Evolutionary conservation across 2,888 invertebrate genomes (phyloP).

Genomic region (Zaprionus lineosus): DNA sequence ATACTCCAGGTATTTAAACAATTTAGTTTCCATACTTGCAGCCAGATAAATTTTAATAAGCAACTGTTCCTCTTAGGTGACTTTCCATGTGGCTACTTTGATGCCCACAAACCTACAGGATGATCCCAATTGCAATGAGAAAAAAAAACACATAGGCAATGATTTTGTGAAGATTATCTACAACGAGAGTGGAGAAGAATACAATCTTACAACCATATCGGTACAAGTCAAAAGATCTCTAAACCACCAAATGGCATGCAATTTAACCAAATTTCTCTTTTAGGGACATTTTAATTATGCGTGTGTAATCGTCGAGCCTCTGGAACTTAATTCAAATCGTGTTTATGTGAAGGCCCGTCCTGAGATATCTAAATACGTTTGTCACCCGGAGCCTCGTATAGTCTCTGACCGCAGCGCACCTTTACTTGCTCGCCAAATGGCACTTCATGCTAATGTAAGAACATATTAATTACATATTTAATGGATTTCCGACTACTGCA

Average conservation of each 20-base stretch:
- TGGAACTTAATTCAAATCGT: conserved; percentile 93
- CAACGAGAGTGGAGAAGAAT: conserved; percentile 97
- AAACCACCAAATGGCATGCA: too few relatives aligned
- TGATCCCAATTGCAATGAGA: conserved; percentile 94
- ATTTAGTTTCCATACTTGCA: too few relatives aligned
- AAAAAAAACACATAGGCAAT: conserved; percentile 98
- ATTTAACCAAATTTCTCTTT: conserved; percentile 37
- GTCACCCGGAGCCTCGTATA: conserved; percentile 90
- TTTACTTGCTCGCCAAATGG: conserved; percentile 93
- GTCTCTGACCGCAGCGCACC: conserved; percentile 95
- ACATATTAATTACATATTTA: too few relatives aligned
- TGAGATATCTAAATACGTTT: conserved; percentile 89
- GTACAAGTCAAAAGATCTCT: too few relatives aligned
- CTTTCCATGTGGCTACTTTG: conserved; percentile 97
- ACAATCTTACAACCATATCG: conserved; percentile 94
- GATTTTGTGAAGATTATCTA: conserved; percentile 98
- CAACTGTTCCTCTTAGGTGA: conserved; percentile 84
- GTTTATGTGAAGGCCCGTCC: conserved; percentile 92
- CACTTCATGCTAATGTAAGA: conserved; percentile 94
- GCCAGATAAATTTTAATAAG: too few relatives aligned
- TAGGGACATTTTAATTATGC: conserved; percentile 98
- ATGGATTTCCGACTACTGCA: too few relatives aligned
- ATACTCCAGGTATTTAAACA: conserved; percentile 91
- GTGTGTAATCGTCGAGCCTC: conserved; percentile 94
- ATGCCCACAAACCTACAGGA: conserved; percentile 92